Conservation (phyloP, 2,113 vertebrate species). For the Rhipidura dahli region DNA sequence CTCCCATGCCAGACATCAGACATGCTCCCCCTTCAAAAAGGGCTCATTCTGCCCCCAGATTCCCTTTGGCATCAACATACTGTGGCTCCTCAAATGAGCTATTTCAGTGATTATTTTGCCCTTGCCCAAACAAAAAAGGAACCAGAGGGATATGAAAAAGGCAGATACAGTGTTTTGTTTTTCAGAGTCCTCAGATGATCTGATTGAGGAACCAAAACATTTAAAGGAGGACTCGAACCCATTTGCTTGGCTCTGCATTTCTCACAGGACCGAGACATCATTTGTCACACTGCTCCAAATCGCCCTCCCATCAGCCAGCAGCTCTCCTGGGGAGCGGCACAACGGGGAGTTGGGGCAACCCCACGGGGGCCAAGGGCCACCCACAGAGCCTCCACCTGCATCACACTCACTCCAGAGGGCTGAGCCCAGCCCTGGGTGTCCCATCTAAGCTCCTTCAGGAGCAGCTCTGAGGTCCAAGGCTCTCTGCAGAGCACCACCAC, state of each 20-base stretch:
- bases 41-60: not conserved
- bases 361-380: not conserved
- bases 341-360: rapidly evolving
- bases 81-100: not conserved
- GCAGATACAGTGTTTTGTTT: rapidly evolving
- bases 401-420: rapidly evolving
- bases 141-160: not conserved
- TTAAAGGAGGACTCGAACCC: not conserved
- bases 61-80: not conserved
- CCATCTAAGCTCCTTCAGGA: not conserved
- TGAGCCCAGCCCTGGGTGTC: not conserved
- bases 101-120: not conserved
- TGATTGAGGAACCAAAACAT: not conserved
- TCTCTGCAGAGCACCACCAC: rapidly evolving
- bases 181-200: not conserved
- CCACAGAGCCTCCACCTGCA: not conserved
- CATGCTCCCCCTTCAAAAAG: rapidly evolving
- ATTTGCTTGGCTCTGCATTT: rapidly evolving
- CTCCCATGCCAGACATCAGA: not conserved
- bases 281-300: not conserved
- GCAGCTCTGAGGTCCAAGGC: not conserved
- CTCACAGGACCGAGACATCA: rapidly evolving
- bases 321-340: not conserved
- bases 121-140: not conserved
- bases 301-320: rapidly evolving